phyloP scores from a whole-genome alignment of 2,113 vertebrate species.

The Proteles cristata region DNA sequence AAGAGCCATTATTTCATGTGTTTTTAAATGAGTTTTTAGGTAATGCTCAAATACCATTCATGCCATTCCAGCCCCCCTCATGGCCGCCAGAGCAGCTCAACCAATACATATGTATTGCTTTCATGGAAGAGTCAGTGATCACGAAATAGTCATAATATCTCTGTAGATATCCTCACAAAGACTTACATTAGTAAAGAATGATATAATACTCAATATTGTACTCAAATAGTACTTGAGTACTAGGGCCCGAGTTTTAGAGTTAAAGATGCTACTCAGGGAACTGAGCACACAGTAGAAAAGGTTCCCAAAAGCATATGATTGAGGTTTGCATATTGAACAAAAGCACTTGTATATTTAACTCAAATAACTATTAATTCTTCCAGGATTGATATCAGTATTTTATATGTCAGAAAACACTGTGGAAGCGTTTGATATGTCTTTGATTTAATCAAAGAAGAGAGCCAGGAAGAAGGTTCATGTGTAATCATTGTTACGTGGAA shows the following conservation, averaged over 20 bases:
- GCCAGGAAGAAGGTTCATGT: not conserved
- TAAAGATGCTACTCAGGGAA: not conserved
- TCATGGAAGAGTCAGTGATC: not conserved
- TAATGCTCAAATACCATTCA: not conserved
- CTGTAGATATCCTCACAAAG: not conserved
- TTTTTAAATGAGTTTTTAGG: not conserved
- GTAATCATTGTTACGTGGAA: not conserved
- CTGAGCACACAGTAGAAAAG: not conserved
- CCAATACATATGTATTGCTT: not conserved
- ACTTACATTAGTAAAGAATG: not conserved
- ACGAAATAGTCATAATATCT: not conserved
- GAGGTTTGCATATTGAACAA: not conserved
- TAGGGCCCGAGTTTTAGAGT: not conserved
- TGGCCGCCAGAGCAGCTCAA: fast-evolving
- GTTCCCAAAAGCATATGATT: not conserved
- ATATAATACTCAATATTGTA: not conserved
- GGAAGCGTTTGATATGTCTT: not conserved
- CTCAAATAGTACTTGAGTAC: not conserved
- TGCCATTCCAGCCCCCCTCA: not conserved
- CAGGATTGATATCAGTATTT: not conserved
- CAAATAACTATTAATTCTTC: not conserved
- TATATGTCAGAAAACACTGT: not conserved
- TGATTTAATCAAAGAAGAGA: not conserved
- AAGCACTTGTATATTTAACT: not conserved
- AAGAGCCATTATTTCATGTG: not conserved